Evolutionary conservation across 2,888 invertebrate species (phyloP).

Genomic region (Tiliacea aurago): DNA sequence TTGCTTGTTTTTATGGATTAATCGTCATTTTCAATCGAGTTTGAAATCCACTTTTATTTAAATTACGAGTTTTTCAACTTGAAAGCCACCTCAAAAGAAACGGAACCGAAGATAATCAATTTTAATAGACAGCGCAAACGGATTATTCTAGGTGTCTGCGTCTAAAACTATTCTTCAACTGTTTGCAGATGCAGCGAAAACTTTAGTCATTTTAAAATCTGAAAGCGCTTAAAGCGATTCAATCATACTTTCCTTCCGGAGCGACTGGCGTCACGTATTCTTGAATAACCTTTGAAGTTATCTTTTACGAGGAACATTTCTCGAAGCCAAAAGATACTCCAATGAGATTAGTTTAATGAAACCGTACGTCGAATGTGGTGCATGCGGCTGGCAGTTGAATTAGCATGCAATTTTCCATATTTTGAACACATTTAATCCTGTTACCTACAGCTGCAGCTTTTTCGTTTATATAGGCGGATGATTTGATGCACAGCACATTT

Average conservation of each 20-base stretch:
- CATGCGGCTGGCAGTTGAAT: slow-evolving; percentile 79
- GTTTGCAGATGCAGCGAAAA: slow-evolving; percentile 59
- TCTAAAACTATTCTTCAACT: slow-evolving; percentile 57
- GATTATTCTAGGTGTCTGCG: slow-evolving; percentile 53
- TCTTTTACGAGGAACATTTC: slow-evolving; percentile 58
- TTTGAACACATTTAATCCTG: slow-evolving; percentile 77
- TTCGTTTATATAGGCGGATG: slow-evolving; percentile 38
- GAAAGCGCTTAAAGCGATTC: slow-evolving; percentile 60
- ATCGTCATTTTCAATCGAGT: slow-evolving; percentile 49
- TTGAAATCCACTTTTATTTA: slow-evolving; percentile 45
- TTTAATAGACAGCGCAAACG: slow-evolving; percentile 43
- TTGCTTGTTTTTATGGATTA: slow-evolving; percentile 41
- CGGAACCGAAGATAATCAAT: slow-evolving; percentile 47
- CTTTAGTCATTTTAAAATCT: slow-evolving; percentile 64
- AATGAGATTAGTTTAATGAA: slow-evolving; percentile 80
- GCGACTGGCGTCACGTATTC: slow-evolving; percentile 53
- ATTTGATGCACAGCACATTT: slow-evolving; percentile 9
- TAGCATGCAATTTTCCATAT: slow-evolving; percentile 85
- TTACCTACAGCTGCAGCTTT: slow-evolving; percentile 55
- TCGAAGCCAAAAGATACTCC: slow-evolving; percentile 73
- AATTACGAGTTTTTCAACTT: slow-evolving; percentile 35
- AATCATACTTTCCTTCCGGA: slow-evolving; percentile 62
- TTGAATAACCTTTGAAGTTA: slow-evolving; percentile 59
- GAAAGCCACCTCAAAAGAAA: slow-evolving; percentile 39
- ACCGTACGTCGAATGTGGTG: slow-evolving; percentile 70